phyloP scores from a whole-genome alignment of 2,888 invertebrate genomes.

The Torymus aiolomorphi region DNA sequence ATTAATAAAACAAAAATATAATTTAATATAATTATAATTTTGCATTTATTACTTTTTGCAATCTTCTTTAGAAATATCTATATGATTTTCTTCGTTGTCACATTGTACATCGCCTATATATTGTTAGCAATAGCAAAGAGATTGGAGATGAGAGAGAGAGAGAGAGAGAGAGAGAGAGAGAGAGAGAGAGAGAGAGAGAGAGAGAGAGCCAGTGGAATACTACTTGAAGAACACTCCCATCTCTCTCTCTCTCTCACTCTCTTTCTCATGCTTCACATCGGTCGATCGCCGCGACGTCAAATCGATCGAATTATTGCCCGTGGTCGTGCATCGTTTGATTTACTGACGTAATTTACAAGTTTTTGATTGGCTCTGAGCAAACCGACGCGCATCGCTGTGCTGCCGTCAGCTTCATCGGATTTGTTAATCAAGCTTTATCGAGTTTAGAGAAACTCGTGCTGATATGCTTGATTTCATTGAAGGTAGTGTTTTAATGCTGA shows the following conservation, averaged over 20 bases:
- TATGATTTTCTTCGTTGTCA: not conserved
- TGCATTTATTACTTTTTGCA: too few species aligned
- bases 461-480: too few species aligned
- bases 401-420: constrained; percentile 18
- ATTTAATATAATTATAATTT: too few species aligned
- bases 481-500: too few species aligned
- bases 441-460: constrained; percentile 1
- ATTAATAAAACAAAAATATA: too few species aligned
- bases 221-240: constrained; percentile 19
- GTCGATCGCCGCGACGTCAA: constrained; percentile 47
- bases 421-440: constrained; percentile 2
- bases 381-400: not conserved
- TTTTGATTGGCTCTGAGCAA: constrained; percentile 30
- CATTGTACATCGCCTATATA: constrained; percentile 14
- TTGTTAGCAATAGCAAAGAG: constrained; percentile 36
- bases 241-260: too few species aligned
- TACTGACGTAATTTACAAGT: constrained; percentile 28
- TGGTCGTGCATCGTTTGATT: constrained; percentile 22
- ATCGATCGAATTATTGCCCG: constrained; percentile 50
- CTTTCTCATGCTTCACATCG: constrained; percentile 2
- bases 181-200: too few species aligned
- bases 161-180: too few species aligned
- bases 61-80: too few species aligned
- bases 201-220: too few species aligned
- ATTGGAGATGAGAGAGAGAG: constrained; percentile 11